Evolutionary conservation across 2,113 vertebrate species (phyloP).

Genomic region (Onychostoma macrolepis): DNA sequence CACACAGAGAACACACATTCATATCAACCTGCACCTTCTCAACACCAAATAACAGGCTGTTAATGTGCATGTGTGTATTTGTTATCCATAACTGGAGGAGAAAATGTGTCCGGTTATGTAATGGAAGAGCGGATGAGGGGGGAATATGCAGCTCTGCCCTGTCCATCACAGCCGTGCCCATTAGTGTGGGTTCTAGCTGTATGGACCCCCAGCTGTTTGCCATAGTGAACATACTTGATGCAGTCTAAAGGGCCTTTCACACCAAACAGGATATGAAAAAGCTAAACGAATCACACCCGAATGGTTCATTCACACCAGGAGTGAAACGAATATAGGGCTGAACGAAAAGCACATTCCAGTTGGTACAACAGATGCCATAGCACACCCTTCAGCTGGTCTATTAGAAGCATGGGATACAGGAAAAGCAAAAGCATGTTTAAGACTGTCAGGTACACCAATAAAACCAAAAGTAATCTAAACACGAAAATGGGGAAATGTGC

Average conservation of each 20-base stretch:
- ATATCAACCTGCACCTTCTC: conserved; percentile 15
- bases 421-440: neutral
- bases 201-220: neutral
- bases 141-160: neutral
- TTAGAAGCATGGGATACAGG: neutral
- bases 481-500: neutral
- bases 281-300: neutral
- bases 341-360: neutral
- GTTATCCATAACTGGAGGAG: conserved; percentile 1
- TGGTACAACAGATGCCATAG: neutral
- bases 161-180: neutral
- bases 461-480: neutral
- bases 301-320: neutral
- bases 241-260: neutral
- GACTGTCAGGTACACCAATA: neutral
- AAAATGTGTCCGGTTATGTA: neutral
- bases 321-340: neutral
- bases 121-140: neutral
- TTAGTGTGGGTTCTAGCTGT: neutral
- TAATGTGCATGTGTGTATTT: neutral
- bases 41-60: conserved; percentile 25
- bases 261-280: neutral
- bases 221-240: conserved; percentile 4
- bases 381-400: neutral
- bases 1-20: conserved; percentile 1